Percentiles rank a stretch among this genome's conserved stretches.
Conservation (phyloP, 2,113 vertebrate species). For the Epinephelus fuscoguttatus region DNA sequence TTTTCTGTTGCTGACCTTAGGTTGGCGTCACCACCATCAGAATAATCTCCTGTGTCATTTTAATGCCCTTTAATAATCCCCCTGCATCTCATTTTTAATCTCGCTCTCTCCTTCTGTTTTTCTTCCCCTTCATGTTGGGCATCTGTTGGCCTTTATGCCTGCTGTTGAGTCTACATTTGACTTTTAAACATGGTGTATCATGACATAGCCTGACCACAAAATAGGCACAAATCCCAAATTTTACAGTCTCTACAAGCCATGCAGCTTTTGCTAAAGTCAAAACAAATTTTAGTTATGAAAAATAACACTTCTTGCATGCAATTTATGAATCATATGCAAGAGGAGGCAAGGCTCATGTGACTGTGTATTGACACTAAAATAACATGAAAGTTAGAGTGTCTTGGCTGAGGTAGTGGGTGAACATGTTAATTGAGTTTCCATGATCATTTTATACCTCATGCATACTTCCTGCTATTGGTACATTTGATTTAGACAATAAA, state of each 20-base stretch:
- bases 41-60: slow-evolving; percentile 84
- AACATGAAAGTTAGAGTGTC: background rate
- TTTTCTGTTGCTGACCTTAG: slow-evolving; percentile 66
- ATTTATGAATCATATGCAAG: slow-evolving; percentile 1
- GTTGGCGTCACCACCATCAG: slow-evolving; percentile 58
- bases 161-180: slow-evolving; percentile 57
- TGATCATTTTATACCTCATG: background rate
- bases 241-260: slow-evolving; percentile 2
- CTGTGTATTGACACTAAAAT: slow-evolving; percentile 10
- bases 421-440: background rate
- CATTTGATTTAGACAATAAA: no score
- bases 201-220: slow-evolving; percentile 29
- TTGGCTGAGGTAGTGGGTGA: background rate
- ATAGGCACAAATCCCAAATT: slow-evolving; percentile 14
- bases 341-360: background rate
- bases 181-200: slow-evolving; percentile 48
- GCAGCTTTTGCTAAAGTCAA: background rate
- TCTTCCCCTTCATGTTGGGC: slow-evolving; percentile 70
- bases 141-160: slow-evolving; percentile 76
- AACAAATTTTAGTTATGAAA: background rate
- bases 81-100: slow-evolving; percentile 78
- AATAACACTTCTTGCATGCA: background rate
- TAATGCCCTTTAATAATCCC: slow-evolving; percentile 84
- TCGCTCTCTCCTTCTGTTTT: slow-evolving; percentile 78
- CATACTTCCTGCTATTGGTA: no score